Evolutionary conservation across 2,888 invertebrate genomes (phyloP).

Genomic region (Rhopalosiphum nymphaeae): DNA sequence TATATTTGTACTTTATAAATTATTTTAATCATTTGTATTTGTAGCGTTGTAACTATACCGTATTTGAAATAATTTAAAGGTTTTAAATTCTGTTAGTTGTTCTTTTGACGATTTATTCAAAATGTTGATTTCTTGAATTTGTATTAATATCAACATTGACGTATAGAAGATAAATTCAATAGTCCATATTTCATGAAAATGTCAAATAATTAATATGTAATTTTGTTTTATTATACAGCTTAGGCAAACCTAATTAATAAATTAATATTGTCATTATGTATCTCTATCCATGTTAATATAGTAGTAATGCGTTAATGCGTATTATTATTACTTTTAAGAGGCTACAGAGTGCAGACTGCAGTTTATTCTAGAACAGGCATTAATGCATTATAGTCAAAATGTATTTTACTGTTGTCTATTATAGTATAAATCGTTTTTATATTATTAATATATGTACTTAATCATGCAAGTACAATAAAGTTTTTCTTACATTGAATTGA

Average conservation of each 20-base stretch:
- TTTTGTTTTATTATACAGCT: background rate
- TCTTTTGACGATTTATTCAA: background rate
- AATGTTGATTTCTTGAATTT: background rate
- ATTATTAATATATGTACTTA: background rate
- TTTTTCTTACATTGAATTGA: background rate
- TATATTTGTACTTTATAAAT: background rate
- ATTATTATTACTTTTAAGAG: background rate
- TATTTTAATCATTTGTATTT: background rate
- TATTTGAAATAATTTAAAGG: background rate
- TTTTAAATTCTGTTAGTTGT: background rate
- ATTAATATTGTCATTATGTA: background rate
- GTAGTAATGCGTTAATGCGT: background rate
- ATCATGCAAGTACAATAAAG: background rate
- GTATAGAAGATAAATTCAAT: background rate
- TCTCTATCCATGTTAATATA: background rate
- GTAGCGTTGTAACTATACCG: background rate
- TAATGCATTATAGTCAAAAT: background rate
- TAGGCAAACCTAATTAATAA: background rate
- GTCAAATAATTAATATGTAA: background rate
- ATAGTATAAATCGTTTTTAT: background rate
- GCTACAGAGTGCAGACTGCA: background rate
- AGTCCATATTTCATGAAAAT: background rate
- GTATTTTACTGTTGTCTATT: background rate
- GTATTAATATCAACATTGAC: background rate
- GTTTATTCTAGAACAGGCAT: background rate